Evolutionary conservation across 2,888 invertebrate species (phyloP).

Genomic region (Hirudinaria manillensis): DNA sequence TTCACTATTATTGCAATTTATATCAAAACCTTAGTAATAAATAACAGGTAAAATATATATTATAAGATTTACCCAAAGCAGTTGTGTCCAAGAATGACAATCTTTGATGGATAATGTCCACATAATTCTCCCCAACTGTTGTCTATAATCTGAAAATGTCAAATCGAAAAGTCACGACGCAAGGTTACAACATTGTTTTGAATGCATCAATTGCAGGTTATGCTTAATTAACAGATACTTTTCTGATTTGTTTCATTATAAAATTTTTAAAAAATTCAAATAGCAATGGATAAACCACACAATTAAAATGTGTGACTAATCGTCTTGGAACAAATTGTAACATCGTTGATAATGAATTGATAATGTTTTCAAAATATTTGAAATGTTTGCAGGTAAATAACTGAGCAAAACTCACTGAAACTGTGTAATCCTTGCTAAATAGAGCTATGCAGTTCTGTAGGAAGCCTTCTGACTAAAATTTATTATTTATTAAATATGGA

Average conservation of each 20-base stretch:
- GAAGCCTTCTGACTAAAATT: conserved; percentile 47
- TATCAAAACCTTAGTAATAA: no score
- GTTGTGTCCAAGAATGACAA: conserved; percentile 59
- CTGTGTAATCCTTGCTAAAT: conserved; percentile 65
- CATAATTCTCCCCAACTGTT: conserved; percentile 66
- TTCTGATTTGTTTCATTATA: no score
- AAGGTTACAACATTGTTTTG: no score
- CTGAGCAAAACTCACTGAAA: conserved; percentile 7
- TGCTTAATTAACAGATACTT: no score
- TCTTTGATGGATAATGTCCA: conserved; percentile 66
- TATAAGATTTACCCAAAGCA: no score
- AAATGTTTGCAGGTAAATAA: neutral
- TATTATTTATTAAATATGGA: neutral
- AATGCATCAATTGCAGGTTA: no score
- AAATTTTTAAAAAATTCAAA: no score
- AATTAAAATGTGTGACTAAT: neutral
- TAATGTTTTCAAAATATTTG: neutral
- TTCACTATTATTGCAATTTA: no score
- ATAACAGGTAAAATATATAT: no score
- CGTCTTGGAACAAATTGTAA: neutral
- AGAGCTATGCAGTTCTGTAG: conserved; percentile 62
- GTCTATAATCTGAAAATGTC: conserved; percentile 56
- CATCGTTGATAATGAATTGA: no score
- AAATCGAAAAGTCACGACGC: neutral
- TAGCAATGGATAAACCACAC: neutral